Conservation (phyloP, 1,140 invertebrate species). For the Drosophila seguyi region DNA sequence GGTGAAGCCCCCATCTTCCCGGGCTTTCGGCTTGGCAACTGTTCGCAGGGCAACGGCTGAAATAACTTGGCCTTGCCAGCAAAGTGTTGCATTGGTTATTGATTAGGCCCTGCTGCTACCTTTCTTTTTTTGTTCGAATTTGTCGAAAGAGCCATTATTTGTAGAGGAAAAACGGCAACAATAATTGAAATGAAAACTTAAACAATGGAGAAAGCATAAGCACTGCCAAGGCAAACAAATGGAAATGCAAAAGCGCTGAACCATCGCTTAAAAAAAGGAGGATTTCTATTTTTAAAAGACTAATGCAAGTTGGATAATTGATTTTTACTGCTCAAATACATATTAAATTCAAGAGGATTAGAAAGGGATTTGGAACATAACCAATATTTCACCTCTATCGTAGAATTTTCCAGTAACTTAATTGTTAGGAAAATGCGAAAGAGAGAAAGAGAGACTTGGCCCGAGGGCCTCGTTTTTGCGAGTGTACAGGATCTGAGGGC, state of each 20-base stretch:
- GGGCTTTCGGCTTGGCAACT: slow-evolving; percentile 19
- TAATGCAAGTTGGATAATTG: background rate
- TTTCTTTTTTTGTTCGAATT: slow-evolving; percentile 2
- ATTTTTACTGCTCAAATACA: background rate
- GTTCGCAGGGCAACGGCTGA: slow-evolving; percentile 29
- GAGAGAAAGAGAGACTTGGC: background rate
- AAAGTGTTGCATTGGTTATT: slow-evolving; percentile 43
- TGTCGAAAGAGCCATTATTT: slow-evolving; percentile 1
- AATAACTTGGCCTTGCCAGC: slow-evolving; percentile 19
- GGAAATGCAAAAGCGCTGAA: background rate
- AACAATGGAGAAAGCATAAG: too few species aligned
- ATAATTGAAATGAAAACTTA: slow-evolving; percentile 8
- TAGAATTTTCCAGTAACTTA: background rate
- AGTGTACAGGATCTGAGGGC: background rate
- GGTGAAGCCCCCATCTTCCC: slow-evolving; percentile 5
- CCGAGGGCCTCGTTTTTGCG: background rate
- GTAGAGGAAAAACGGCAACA: background rate
- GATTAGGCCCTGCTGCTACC: slow-evolving; percentile 11
- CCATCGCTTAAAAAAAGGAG: too few species aligned
- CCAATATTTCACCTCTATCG: background rate
- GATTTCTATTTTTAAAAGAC: background rate
- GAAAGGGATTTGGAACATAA: background rate
- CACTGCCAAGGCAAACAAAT: background rate
- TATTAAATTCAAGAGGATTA: background rate
- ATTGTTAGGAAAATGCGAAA: background rate